A percentile compares a stretch with the other conserved stretches of the same genome.
Evolutionary conservation across 2,888 invertebrate genomes (phyloP).

Genomic region (Drosophila austrosaltans): DNA sequence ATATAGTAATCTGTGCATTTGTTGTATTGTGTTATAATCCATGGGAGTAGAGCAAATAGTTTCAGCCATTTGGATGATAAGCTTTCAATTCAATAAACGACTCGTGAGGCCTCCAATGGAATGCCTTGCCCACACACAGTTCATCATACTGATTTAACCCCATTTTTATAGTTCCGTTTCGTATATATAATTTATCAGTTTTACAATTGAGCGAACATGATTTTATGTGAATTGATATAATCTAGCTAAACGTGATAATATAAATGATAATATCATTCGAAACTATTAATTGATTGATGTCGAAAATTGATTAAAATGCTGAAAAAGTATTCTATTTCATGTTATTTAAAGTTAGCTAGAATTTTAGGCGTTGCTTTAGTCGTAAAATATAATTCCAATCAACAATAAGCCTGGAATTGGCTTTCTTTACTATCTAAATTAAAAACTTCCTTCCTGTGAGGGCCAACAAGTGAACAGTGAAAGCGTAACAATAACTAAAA

Average conservation of each 20-base stretch:
- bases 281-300: no score
- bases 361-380: no score
- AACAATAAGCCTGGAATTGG: no score
- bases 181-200: neutral
- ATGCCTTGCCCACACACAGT: neutral
- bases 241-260: neutral
- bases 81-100: neutral
- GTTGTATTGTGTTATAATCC: neutral
- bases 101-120: neutral
- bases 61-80: neutral
- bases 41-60: slow-evolving; percentile 6
- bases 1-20: slow-evolving; percentile 22
- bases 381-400: no score
- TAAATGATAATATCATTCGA: neutral
- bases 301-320: no score
- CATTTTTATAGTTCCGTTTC: neutral
- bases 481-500: no score
- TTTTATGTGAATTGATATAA: neutral
- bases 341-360: no score
- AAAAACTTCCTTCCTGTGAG: neutral
- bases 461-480: neutral
- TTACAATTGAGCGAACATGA: neutral
- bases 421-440: no score
- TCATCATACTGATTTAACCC: neutral
- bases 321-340: no score